Evolutionary conservation across 2,888 invertebrate species (phyloP), one percentile per base, ranked within the genome.

Genomic region (Petrolisthes cinctipes): DNA sequence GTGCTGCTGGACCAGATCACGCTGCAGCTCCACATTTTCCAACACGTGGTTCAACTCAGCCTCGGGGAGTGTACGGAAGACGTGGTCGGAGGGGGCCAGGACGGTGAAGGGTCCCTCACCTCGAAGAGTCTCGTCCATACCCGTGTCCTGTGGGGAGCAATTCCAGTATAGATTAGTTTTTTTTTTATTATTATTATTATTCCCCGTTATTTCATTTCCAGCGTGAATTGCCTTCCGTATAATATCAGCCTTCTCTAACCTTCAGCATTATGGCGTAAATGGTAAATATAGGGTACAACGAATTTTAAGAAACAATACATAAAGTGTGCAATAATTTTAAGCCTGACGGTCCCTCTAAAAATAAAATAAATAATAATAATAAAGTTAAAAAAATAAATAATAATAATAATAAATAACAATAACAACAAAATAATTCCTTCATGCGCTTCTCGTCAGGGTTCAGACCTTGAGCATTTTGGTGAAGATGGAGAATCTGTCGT

Each of bases 81-180:
- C 94, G 91, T 94, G 93, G 91, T 95, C 94, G 11, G 94, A 94
- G 1, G 95, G 95, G 5, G 95, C 95, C 87, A 95, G 93, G 80
- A 95, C 92, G 0, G 95, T 95, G 86, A 94, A 93, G 0, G 94
- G 94, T 73, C 93, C 93, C 7, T 92, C 92, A 82, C 93, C 93
- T 20, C 92, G 92, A 82, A 95, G 91, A 53, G 93, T 92, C 76
- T 94, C 93, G 86, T 94, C 94, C 2, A 95, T 91, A 83, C 94
- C 94, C 2, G 94, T 94, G 83, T 93, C 85, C 83, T 90, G 86
- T 20, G 37, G 56, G 23, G 17, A 90, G 91, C 91, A 93, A n/a
- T n/a, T n/a, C n/a, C n/a, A n/a, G n/a, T n/a, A n/a, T n/a, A n/a
- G n/a, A n/a, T n/a, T n/a, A n/a, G n/a, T n/a, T n/a, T n/a, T n/a